A percentile compares a stretch with the other conserved stretches of the same genome.
Evolutionary conservation across 2,888 invertebrate genomes (phyloP).

Genomic region (Kuschelorhynchus macadamiae): DNA sequence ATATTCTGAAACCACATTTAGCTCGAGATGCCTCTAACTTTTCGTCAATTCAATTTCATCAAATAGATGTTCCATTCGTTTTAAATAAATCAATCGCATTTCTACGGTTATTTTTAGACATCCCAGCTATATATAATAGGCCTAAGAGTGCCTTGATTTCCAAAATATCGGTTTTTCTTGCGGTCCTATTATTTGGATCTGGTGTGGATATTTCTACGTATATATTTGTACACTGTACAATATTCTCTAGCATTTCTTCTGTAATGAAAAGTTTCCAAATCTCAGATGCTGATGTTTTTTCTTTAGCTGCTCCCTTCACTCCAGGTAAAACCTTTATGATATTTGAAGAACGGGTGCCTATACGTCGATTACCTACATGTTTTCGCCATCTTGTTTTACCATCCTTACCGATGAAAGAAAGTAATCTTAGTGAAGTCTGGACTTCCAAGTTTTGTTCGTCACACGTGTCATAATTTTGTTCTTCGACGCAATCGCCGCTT

Average conservation of each 20-base stretch:
- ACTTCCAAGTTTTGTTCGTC: conserved; percentile 2
- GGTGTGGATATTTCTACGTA: neutral
- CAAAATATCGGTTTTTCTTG: conserved; percentile 1
- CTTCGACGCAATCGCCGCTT: neutral
- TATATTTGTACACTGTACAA: neutral
- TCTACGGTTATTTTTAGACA: neutral
- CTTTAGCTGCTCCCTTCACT: neutral
- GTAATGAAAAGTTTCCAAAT: conserved; percentile 1
- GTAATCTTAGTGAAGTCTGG: neutral
- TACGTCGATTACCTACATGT: neutral
- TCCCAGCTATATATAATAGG: conserved; percentile 8
- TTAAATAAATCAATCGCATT: conserved; percentile 17
- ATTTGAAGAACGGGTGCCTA: neutral
- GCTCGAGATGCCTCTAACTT: no score
- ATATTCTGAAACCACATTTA: no score
- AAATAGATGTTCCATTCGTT: conserved; percentile 4
- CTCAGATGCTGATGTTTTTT: neutral
- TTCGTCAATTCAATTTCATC: neutral
- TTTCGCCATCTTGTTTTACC: conserved; percentile 8
- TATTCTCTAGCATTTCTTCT: neutral
- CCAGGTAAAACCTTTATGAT: neutral
- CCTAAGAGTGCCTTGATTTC: conserved; percentile 7
- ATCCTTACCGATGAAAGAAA: conserved; percentile 1
- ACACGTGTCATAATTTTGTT: neutral
- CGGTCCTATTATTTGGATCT: neutral